Evolutionary conservation across 2,113 vertebrate species (phyloP).

Genomic region (Notothenia rossii): DNA sequence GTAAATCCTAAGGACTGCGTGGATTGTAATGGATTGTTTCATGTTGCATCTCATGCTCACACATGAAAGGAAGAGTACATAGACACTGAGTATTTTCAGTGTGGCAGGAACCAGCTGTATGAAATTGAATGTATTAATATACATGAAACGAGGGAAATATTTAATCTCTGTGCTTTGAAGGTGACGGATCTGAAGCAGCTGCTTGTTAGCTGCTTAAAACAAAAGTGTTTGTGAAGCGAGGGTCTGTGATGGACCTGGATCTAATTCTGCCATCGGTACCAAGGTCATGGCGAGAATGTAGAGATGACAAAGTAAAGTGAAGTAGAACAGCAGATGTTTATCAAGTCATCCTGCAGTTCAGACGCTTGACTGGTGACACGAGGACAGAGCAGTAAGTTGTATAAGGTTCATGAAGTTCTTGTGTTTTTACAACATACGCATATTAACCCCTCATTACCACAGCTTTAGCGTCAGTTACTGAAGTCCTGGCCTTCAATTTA

Average conservation of each 20-base stretch:
- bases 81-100: not conserved
- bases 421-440: not conserved
- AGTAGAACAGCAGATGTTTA: not conserved
- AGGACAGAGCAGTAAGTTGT: not conserved
- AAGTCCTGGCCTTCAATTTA: not conserved
- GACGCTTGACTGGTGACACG: not conserved
- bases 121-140: conserved; percentile 1
- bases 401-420: conserved; percentile 7
- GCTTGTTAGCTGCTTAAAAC: not conserved
- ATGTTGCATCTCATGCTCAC: not conserved
- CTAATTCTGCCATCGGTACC: not conserved
- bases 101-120: not conserved
- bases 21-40: not conserved
- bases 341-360: not conserved
- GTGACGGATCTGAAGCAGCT: not conserved
- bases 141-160: not conserved
- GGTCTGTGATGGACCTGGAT: not conserved
- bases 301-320: not conserved
- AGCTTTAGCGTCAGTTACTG: not conserved
- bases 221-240: not conserved
- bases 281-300: not conserved
- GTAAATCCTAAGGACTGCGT: not conserved
- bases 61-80: conserved; percentile 3
- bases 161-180: not conserved
- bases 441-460: not conserved